A percentile compares a stretch with the other conserved stretches of the same genome.
Conservation (phyloP, 1,140 invertebrate species). For the Hycleus phaleratus region DNA sequence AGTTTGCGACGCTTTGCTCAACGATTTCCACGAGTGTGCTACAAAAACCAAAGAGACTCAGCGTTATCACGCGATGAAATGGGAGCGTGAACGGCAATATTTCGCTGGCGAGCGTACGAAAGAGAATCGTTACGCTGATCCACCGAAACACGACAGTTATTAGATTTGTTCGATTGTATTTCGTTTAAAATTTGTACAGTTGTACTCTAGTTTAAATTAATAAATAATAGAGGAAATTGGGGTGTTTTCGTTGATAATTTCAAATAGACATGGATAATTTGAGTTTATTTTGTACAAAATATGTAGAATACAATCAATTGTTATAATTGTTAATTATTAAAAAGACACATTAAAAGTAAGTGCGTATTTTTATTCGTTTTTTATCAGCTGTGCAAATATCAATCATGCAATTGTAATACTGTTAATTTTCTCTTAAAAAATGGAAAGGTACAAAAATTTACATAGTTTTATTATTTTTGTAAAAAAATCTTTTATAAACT, state of each 20-base stretch:
- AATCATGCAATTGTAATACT: conserved; percentile 28
- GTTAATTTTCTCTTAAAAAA: conserved; percentile 17
- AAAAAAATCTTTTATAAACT: conserved; percentile 5
- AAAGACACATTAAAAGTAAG: conserved; percentile 22
- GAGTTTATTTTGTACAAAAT: conserved; percentile 34
- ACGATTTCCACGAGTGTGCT: conserved; percentile 61
- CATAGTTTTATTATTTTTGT: conserved; percentile 9
- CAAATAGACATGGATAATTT: conserved; percentile 19
- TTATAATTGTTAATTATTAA: conserved; percentile 16
- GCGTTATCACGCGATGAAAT: conserved; percentile 47
- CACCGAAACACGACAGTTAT: conserved; percentile 44
- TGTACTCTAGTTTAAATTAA: too few relatives aligned
- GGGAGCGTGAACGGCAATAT: conserved; percentile 49
- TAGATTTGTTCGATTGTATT: conserved; percentile 23
- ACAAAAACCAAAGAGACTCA: conserved; percentile 48
- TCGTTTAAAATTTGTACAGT: not conserved
- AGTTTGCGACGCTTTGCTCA: conserved; percentile 52
- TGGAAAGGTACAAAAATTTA: conserved; percentile 1
- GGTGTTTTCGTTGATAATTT: not conserved
- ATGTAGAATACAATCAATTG: conserved; percentile 18
- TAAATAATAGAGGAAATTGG: too few relatives aligned
- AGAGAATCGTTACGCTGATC: conserved; percentile 41
- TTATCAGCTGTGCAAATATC: conserved; percentile 28
- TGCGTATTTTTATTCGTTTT: conserved; percentile 5
- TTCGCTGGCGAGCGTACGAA: conserved; percentile 40